phyloP scores from a whole-genome alignment of 2,113 vertebrate genomes.

The Calyptomena viridis region DNA sequence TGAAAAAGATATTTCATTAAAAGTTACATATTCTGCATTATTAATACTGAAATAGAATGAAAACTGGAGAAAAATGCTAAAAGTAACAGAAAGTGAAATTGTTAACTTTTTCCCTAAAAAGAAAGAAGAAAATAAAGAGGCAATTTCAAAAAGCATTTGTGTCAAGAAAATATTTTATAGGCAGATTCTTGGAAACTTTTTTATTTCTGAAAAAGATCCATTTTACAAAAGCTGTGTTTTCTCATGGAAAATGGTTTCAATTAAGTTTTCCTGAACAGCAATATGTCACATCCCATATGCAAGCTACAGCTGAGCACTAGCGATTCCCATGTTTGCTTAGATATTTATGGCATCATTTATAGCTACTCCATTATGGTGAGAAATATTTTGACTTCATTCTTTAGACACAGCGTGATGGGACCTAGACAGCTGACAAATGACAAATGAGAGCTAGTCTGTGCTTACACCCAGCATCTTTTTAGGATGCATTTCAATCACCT shows the following conservation, averaged over 20 bases:
- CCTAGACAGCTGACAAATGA: constrained; percentile 34
- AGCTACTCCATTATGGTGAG: constrained; percentile 7
- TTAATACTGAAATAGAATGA: neutral
- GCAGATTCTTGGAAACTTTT: constrained; percentile 26
- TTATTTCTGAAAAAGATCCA: constrained; percentile 17
- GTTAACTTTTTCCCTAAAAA: neutral
- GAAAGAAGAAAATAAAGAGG: too few species aligned
- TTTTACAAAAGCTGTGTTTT: constrained; percentile 44
- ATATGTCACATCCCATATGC: constrained; percentile 53
- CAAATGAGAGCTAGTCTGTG: neutral
- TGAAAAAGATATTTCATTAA: neutral
- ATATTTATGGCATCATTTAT: constrained; percentile 53
- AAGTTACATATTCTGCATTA: neutral
- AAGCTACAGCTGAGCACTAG: constrained; percentile 41
- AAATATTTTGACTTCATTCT: constrained; percentile 34
- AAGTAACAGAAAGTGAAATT: neutral
- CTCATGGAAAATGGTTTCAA: constrained; percentile 37
- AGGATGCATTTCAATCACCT: constrained; percentile 23
- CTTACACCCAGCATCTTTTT: constrained; percentile 6
- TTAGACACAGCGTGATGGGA: neutral
- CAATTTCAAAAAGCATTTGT: neutral
- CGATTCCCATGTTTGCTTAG: constrained; percentile 46
- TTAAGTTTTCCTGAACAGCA: constrained; percentile 50
- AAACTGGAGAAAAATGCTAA: neutral
- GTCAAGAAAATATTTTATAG: neutral